A percentile compares a stretch with the other conserved stretches of the same genome.
phyloP scores from a whole-genome alignment of 2,888 invertebrate species.

The Unio delphinus region DNA sequence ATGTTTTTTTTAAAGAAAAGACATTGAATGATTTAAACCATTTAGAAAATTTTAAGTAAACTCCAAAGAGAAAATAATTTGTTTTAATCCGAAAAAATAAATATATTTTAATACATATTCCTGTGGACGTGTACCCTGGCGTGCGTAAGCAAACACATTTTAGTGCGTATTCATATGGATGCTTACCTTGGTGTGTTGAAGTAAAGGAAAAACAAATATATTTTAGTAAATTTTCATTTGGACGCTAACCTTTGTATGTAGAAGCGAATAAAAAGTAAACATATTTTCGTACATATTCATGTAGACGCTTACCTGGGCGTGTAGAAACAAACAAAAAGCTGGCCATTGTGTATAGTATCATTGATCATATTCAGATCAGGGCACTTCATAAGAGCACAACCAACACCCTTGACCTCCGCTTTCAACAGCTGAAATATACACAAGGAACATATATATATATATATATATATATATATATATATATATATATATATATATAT shows the following conservation, averaged over 20 bases:
- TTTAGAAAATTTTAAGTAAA: no score
- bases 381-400: conserved; percentile 30
- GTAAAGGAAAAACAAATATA: conserved; percentile 11
- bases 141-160: conserved; percentile 15
- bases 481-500: no score
- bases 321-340: conserved; percentile 42
- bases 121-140: conserved; percentile 31
- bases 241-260: conserved; percentile 42
- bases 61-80: no score
- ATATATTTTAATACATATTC: no score
- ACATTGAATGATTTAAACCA: background rate
- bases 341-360: conserved; percentile 9
- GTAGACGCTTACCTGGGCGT: conserved; percentile 38
- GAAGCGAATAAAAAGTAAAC: conserved; percentile 23
- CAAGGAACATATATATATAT: no score
- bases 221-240: no score
- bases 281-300: no score
- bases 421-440: conserved; percentile 22
- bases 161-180: background rate
- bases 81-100: no score
- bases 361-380: conserved; percentile 3
- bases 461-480: no score
- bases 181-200: conserved; percentile 47
- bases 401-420: conserved; percentile 32
- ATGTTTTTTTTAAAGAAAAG: no score